Evolutionary conservation across 2,888 invertebrate genomes (phyloP), one percentile per base, ranked within the genome.

Genomic region (Ligdia adustata): DNA sequence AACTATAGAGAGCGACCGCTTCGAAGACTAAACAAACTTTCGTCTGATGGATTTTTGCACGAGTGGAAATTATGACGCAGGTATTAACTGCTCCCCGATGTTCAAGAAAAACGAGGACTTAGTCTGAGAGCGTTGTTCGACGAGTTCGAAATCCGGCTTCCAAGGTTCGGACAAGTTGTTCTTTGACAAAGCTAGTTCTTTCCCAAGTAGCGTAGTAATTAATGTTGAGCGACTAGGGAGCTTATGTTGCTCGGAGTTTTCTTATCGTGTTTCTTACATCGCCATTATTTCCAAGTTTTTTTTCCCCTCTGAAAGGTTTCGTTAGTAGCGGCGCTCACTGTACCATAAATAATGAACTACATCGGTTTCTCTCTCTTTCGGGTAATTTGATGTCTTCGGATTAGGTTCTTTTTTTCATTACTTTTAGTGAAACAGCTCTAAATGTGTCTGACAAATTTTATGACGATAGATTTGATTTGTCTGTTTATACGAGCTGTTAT

Each of bases 201-300:
- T 76, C 75, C 75, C 73, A 69, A 66, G 56, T 52, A 54, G 60
- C 57, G 24, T 68, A 64, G 75, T 82, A 82, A 85, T 84, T 83
- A 82, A 84, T 81, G 82, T 80, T 72, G 73, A 70, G 60, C 69
- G 71, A 74, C 72, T 45, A 64, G 60, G 60, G 60, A 58, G 60
- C 61, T 66, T 59, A 70, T 67, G 72, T 64, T 62, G 60, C 62
- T 64, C 64, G 18, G 48, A 76, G 68, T 74, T 79, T 75, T 71
- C 73, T 75, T 76, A 71, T 74, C 70, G 68, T 53, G 52, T 62
- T 69, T 65, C 69, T 69, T 72, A 64, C 71, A 69, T 71, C 60
- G 62, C 65, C 66, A 69, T 75, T 73, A 72, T 69, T 60, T 55
- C 50, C 48, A 66, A 70, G 55, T 66, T 72, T 70, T n/a, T n/a